phyloP scores from a whole-genome alignment of 2,888 invertebrate genomes.

The Steinernema hermaphroditum region DNA sequence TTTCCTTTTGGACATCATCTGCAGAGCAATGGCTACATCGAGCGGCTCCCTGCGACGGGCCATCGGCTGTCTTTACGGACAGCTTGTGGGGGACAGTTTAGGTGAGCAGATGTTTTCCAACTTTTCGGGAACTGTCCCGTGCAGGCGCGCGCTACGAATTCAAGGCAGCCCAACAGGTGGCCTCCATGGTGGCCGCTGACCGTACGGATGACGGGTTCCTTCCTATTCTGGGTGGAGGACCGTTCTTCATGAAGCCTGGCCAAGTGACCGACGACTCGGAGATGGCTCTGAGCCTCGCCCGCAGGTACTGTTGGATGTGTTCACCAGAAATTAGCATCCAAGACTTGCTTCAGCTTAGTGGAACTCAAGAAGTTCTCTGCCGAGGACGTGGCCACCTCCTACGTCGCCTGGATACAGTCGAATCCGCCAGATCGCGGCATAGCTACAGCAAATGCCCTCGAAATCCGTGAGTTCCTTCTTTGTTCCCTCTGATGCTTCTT shows the following conservation, averaged over 20 bases:
- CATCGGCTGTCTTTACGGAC: slow-evolving; percentile 38
- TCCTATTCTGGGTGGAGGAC: slow-evolving; percentile 40
- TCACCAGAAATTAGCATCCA: too few species aligned
- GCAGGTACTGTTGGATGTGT: too few species aligned
- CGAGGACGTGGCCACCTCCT: slow-evolving; percentile 40
- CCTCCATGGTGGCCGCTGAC: slow-evolving; percentile 29
- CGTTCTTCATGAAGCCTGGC: slow-evolving; percentile 27
- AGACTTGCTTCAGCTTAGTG: slow-evolving; percentile 29
- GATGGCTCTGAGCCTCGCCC: slow-evolving; percentile 41
- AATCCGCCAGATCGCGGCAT: slow-evolving; percentile 38
- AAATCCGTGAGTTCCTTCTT: background rate
- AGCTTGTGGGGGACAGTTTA: slow-evolving; percentile 42
- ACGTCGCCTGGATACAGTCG: slow-evolving; percentile 37
- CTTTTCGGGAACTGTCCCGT: too few species aligned
- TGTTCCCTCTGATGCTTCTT: background rate
- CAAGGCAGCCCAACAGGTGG: slow-evolving; percentile 15
- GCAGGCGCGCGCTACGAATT: slow-evolving; percentile 41
- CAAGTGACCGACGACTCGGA: slow-evolving; percentile 45
- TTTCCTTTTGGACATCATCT: too few species aligned
- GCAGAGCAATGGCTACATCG: background rate
- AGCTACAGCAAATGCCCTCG: slow-evolving; percentile 35
- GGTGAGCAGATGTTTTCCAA: background rate
- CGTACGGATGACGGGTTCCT: slow-evolving; percentile 22
- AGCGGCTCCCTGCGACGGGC: slow-evolving; percentile 30
- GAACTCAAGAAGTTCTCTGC: slow-evolving; percentile 23